Percentiles rank a stretch among this genome's conserved stretches.
phyloP scores from a whole-genome alignment of 2,797 vertebrate species.

The Melanotaenia parkinsoni region DNA sequence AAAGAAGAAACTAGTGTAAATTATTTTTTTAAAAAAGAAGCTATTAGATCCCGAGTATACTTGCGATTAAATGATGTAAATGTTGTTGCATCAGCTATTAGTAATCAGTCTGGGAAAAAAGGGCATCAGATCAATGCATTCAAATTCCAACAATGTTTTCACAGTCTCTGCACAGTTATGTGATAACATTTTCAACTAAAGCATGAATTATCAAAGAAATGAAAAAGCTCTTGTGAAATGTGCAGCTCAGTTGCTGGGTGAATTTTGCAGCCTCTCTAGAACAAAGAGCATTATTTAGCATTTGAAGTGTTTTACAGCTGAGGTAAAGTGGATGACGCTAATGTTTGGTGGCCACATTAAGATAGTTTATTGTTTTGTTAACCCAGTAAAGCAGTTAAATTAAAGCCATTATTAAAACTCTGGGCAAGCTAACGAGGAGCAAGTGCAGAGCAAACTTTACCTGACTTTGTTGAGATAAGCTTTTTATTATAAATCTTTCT shows the following conservation, averaged over 20 bases:
- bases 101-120: background rate
- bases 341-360: conserved; percentile 47
- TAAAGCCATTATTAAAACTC: conserved; percentile 48
- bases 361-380: conserved; percentile 43
- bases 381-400: conserved; percentile 49
- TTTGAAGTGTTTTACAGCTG: conserved; percentile 41
- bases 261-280: conserved; percentile 18
- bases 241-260: background rate
- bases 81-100: conserved; percentile 16
- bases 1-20: too few species aligned
- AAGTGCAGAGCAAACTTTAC: background rate
- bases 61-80: background rate
- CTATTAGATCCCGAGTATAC: too few species aligned
- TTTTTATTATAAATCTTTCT: background rate
- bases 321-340: conserved; percentile 41
- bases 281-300: conserved; percentile 24
- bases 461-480: conserved; percentile 6
- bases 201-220: background rate
- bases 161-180: background rate
- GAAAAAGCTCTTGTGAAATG: background rate
- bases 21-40: too few species aligned
- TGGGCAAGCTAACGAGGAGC: conserved; percentile 1
- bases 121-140: background rate
- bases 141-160: conserved; percentile 5
- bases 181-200: background rate